phyloP scores from a whole-genome alignment of 2,113 vertebrate species.

The Macheiramphus alcinus region DNA sequence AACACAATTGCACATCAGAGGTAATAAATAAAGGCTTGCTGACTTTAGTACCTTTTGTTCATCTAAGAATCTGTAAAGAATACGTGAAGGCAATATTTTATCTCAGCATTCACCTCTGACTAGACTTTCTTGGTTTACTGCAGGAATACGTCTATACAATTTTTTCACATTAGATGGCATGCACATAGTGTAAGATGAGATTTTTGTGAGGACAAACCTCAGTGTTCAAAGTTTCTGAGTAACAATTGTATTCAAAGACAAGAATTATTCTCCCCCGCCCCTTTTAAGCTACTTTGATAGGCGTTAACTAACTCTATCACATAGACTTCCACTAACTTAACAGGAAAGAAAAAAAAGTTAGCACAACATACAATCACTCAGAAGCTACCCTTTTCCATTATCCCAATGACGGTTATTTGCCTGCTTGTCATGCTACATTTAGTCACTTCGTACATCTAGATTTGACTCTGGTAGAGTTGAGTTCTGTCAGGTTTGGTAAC shows the following conservation, averaged over 20 bases:
- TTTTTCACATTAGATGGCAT: not conserved
- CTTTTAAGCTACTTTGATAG: not conserved
- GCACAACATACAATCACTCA: not conserved
- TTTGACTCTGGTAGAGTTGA: not conserved
- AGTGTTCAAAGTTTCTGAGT: not conserved
- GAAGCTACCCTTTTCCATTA: not conserved
- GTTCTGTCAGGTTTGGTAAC: not conserved
- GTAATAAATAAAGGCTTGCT: not conserved
- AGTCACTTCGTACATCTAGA: not conserved
- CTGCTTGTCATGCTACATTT: not conserved
- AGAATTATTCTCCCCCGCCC: accelerated
- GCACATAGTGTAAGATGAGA: not conserved
- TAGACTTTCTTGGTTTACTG: not conserved
- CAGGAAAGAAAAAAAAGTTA: not conserved
- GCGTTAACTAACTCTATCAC: not conserved
- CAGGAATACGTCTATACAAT: not conserved
- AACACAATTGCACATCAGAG: not conserved
- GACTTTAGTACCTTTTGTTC: not conserved
- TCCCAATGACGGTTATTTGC: not conserved
- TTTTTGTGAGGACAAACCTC: not conserved
- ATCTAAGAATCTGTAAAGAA: not conserved
- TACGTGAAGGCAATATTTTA: constrained; percentile 10
- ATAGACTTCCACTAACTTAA: not conserved
- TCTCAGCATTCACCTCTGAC: not conserved
- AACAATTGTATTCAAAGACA: not conserved